Conservation (phyloP, 2,113 vertebrate species). For the Ailuropoda melanoleuca region DNA sequence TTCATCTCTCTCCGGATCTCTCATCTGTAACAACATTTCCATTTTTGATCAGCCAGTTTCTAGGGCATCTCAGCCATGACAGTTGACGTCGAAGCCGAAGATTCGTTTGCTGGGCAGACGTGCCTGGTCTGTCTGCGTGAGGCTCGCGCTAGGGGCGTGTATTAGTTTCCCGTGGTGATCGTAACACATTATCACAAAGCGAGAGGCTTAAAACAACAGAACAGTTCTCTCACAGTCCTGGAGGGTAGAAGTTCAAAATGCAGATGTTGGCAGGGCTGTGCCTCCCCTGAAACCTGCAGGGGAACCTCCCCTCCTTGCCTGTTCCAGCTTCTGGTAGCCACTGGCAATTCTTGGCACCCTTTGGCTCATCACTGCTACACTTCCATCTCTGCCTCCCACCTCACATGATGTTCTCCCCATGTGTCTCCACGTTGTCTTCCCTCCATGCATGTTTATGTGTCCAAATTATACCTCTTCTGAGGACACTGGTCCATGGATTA, state of each 20-base stretch:
- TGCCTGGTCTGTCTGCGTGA: not conserved
- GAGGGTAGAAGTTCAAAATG: not conserved
- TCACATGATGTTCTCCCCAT: rapidly evolving
- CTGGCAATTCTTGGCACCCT: rapidly evolving
- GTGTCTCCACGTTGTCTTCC: not conserved
- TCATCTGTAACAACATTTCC: not conserved
- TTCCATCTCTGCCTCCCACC: not conserved
- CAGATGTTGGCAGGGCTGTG: rapidly evolving
- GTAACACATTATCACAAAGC: not conserved
- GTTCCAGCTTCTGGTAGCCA: not conserved
- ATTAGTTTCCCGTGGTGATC: not conserved
- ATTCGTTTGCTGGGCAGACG: rapidly evolving
- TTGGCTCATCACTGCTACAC: not conserved
- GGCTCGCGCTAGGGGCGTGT: rapidly evolving
- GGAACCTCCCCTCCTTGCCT: rapidly evolving
- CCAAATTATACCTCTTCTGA: not conserved
- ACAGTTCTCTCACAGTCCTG: not conserved
- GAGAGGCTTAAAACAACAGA: not conserved
- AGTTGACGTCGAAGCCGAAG: no score
- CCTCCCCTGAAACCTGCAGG: rapidly evolving
- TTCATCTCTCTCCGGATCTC: not conserved
- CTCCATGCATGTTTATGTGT: not conserved
- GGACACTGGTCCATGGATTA: not conserved
- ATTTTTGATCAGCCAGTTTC: not conserved
- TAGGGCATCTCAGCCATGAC: not conserved